Percentiles rank a stretch among this genome's conserved stretches.
phyloP scores from a whole-genome alignment of 2,113 vertebrate genomes.

The Phaethornis superciliosus region DNA sequence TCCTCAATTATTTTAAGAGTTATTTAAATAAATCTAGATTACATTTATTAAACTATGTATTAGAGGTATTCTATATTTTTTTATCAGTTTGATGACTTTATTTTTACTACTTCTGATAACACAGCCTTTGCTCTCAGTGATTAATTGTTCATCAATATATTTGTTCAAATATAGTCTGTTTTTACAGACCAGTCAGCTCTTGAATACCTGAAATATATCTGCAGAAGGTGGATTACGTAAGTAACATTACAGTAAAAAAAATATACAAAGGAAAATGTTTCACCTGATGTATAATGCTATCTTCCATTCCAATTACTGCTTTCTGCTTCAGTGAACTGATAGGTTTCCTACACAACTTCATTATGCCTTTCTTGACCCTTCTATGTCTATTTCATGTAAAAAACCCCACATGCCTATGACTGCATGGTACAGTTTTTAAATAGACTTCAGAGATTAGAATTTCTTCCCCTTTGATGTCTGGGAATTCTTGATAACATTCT shows the following conservation, averaged over 20 bases:
- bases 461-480: background rate
- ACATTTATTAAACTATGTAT: background rate
- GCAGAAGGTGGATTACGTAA: background rate
- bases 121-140: background rate
- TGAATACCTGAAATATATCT: background rate
- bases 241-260: background rate
- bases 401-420: background rate
- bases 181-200: background rate
- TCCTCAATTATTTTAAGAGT: background rate
- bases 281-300: background rate
- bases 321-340: background rate
- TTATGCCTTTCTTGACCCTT: background rate
- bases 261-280: background rate
- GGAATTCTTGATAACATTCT: background rate
- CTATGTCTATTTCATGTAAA: background rate
- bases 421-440: background rate
- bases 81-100: background rate
- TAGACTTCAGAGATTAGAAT: background rate
- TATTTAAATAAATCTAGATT: background rate
- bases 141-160: background rate
- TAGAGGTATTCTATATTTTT: background rate
- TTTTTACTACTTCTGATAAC: background rate
- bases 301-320: background rate
- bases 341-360: background rate
- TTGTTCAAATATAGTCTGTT: background rate